Evolutionary conservation across 2,797 vertebrate species (phyloP), one percentile per base, ranked within the genome.

Genomic region (Hoplostethus atlanticus): DNA sequence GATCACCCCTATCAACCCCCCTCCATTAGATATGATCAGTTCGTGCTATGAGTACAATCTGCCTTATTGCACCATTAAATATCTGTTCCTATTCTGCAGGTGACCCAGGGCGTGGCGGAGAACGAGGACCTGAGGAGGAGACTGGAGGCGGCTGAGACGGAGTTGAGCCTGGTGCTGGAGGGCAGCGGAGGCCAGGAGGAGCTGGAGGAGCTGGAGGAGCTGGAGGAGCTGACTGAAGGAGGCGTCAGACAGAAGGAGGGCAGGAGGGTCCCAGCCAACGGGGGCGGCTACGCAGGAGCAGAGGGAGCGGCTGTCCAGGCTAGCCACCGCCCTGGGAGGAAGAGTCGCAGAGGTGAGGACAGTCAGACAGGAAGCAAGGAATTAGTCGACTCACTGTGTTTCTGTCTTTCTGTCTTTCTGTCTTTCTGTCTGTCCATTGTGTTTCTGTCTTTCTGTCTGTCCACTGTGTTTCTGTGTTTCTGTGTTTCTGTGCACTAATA

Each of bases 111-210:
- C 0, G 81, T 44, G 6, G 72, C 48, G 1, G 83, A 91, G 80
- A 77, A 89, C 0, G 83, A 88, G 52, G 83, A 84, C 7, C 79
- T 91, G 77, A 91, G 79, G 80, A 87, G 59, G 67, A 89, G 80
- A 2, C 78, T 90, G 77, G 85, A 91, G 52, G 79, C 28, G 21
- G 71, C 80, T 0, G 87, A 93, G 87, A 67, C 60, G 0, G 80
- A 86, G 68, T 82, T 92, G 36, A 88, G 79, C 70, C 71, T 84
- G 76, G 16, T 73, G 55, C 70, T 91, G 54, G 86, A 84, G 56
- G 73, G 54, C 16, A 59, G 50, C 4, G n/a, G 68, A 16, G 64
- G 71, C 4, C 80, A 71, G 52, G 55, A 53, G 38, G 86, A 85
- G 0, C 66, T 0, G 2, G 80, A 73, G 55, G 76, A 73, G 62